Percentiles rank a stretch among this genome's conserved stretches.
Conservation (phyloP, 2,888 invertebrate genomes). For the Agrochola litura region DNA sequence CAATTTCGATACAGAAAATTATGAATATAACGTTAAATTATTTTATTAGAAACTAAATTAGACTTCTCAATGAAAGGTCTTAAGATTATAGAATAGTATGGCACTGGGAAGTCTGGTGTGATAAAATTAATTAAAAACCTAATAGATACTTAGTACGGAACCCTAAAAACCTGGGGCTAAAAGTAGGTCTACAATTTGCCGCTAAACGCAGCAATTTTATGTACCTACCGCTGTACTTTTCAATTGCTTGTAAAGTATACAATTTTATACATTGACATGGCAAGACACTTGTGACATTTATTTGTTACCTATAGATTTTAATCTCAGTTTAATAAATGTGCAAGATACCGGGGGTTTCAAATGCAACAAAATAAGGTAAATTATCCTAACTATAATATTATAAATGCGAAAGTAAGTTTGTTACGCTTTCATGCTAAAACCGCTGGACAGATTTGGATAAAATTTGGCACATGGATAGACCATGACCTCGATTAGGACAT, state of each 20-base stretch:
- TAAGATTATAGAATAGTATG: background rate
- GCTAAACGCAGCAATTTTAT: slow-evolving; percentile 43
- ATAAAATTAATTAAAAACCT: background rate
- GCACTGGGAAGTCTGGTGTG: background rate
- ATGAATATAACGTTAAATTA: too few species aligned
- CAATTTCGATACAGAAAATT: too few species aligned
- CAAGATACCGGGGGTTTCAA: background rate
- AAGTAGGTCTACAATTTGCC: slow-evolving; percentile 49
- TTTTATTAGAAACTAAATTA: background rate
- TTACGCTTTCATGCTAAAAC: too few species aligned
- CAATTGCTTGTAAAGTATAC: slow-evolving; percentile 32
- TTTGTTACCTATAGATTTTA: slow-evolving; percentile 24
- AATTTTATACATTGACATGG: slow-evolving; percentile 42
- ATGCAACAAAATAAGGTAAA: too few species aligned
- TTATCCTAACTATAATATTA: too few species aligned
- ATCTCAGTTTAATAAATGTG: slow-evolving; percentile 14
- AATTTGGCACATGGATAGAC: too few species aligned
- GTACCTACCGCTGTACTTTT: slow-evolving; percentile 33
- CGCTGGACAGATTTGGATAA: too few species aligned
- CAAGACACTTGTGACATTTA: slow-evolving; percentile 39
- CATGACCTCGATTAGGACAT: too few species aligned
- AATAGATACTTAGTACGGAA: background rate
- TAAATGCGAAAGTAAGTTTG: too few species aligned
- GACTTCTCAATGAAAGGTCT: background rate
- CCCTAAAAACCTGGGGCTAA: slow-evolving; percentile 28